phyloP scores from a whole-genome alignment of 2,888 invertebrate genomes.

The Adelphocoris suturalis region DNA sequence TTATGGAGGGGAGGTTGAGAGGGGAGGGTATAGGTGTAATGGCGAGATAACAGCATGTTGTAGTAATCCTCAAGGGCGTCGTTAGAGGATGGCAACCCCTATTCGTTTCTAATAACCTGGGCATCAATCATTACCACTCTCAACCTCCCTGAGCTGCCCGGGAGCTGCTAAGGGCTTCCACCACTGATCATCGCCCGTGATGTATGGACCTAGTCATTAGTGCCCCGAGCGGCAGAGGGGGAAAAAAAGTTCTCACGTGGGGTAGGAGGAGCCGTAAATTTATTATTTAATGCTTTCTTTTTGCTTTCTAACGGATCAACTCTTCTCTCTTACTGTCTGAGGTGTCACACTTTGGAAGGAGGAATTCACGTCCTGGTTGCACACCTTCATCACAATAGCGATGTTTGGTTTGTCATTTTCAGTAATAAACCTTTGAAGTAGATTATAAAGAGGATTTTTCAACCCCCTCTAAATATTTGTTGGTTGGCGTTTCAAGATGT shows the following conservation, averaged over 20 bases:
- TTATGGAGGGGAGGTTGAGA: constrained; percentile 16
- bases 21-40: constrained; percentile 61
- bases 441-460: too few relatives aligned
- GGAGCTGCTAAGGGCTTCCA: constrained; percentile 49
- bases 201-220: constrained; percentile 69
- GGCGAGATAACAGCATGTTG: constrained; percentile 67
- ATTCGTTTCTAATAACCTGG: constrained; percentile 70
- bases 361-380: too few relatives aligned
- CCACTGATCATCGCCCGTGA: constrained; percentile 69
- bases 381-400: too few relatives aligned
- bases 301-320: constrained; percentile 34
- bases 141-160: constrained; percentile 40
- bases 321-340: neutral
- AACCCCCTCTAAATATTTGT: too few relatives aligned
- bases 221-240: constrained; percentile 2
- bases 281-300: constrained; percentile 64
- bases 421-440: too few relatives aligned
- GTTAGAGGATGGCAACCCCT: constrained; percentile 67
- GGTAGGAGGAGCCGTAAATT: constrained; percentile 35
- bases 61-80: constrained; percentile 69
- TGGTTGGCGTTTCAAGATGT: too few relatives aligned
- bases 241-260: constrained; percentile 67
- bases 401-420: too few relatives aligned
- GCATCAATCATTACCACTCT: constrained; percentile 71
- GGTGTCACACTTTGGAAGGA: neutral